Evolutionary conservation across 1,140 invertebrate genomes (phyloP).

Genomic region (Conus ventricosus): DNA sequence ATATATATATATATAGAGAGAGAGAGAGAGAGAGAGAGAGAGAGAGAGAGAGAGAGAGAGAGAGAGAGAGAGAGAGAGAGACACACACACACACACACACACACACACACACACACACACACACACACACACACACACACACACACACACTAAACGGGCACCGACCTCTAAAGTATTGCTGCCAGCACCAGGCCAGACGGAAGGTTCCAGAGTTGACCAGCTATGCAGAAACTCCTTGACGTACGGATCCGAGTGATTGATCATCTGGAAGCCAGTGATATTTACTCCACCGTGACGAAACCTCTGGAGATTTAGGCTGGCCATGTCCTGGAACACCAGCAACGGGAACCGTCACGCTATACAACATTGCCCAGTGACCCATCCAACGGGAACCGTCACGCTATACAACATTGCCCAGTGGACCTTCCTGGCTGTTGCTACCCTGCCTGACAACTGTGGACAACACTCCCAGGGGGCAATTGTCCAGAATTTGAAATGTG

Average conservation of each 20-base stretch:
- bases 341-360: too few species aligned
- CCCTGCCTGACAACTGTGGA: too few species aligned
- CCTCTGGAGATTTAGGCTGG: constrained; percentile 68
- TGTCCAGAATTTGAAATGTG: too few species aligned
- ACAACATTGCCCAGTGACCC: too few species aligned
- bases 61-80: neutral
- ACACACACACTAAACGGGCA: neutral
- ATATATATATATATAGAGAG: neutral
- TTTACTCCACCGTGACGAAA: constrained; percentile 74
- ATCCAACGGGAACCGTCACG: too few species aligned
- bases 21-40: neutral
- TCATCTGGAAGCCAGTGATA: constrained; percentile 73
- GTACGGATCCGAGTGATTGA: constrained; percentile 48
- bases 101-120: too few species aligned
- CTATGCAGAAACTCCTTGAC: constrained; percentile 54
- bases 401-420: too few species aligned
- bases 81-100: neutral
- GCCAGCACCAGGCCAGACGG: constrained; percentile 59
- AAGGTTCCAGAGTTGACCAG: constrained; percentile 53
- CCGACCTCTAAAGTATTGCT: constrained; percentile 52
- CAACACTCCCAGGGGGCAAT: too few species aligned
- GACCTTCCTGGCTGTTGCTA: too few species aligned
- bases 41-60: neutral
- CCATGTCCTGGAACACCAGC: constrained; percentile 57
- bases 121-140: neutral